Percentiles rank a stretch among this genome's conserved stretches.
Conservation (phyloP, 2,113 vertebrate species). For the Henicopernis longicauda region DNA sequence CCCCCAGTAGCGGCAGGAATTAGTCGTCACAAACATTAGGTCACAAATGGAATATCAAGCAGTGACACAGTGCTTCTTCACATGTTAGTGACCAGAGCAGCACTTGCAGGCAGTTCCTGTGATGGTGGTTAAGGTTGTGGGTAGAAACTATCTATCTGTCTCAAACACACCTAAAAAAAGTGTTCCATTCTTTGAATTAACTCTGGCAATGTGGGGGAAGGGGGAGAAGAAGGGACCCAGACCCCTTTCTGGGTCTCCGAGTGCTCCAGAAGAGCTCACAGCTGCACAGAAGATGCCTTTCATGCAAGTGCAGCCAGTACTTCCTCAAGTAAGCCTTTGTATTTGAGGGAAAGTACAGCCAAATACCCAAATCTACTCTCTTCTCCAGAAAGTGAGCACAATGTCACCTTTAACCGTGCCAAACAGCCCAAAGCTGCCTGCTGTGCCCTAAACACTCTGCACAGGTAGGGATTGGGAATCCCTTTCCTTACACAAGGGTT, state of each 20-base stretch:
- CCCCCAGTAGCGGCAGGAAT: conserved; percentile 6
- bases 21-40: background rate
- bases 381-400: background rate
- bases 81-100: background rate
- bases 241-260: fast-evolving
- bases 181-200: background rate
- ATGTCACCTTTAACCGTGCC: too few relatives aligned
- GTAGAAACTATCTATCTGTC: background rate
- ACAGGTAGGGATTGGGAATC: fast-evolving
- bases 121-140: background rate
- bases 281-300: background rate
- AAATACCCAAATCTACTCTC: fast-evolving
- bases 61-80: background rate
- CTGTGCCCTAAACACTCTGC: background rate
- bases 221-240: background rate
- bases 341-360: background rate
- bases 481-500: fast-evolving
- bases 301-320: background rate
- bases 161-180: background rate
- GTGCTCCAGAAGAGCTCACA: background rate
- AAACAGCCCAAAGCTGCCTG: background rate
- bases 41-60: background rate
- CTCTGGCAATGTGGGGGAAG: background rate
- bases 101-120: fast-evolving
- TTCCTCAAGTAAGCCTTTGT: background rate